Base-by-base conservation (phyloP, 2,888 invertebrate species). In the Hipparchia sbordonii region DNA sequence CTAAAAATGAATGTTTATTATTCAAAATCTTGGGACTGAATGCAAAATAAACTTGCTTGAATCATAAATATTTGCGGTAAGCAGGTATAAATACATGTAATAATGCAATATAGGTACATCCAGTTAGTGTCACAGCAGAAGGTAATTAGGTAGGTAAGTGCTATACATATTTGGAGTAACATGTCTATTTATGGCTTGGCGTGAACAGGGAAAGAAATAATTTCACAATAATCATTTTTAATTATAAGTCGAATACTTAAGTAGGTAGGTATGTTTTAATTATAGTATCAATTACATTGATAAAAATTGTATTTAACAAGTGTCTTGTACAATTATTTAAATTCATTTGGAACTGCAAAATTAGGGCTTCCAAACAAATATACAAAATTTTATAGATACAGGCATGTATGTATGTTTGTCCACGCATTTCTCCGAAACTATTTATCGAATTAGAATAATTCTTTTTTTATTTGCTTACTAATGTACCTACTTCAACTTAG, bases 181-280 rank as follows among this genome's bases (percentile, higher is more conserved):
- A 9, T 23, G 13, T 23, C 13, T n/a, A n/a, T 57, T 13, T 7
- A 13, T 57, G 57, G 7, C 23, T 13, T 23, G 23, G 23, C 9
- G 57, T 23, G 8, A 23, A 57, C 23, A 23, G 23, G 23, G 9
- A 13, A 80, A 23, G 8, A 68, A 68, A 63, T 68, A 63, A 65
- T 51, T 65, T 65, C 51, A 52, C 51, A 51, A 51, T 52, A 52
- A 51, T 65, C 51, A 52, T 52, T 51, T 48, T 65, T 51, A 65
- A 65, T 65, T 65, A 65, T 12, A 65, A 33, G 48, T 8, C 10
- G 65, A 52, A 65, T 65, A 51, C 10, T n/a, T 13, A 45, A 8
- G n/a, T 63, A 63, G 7, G 45, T 62, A 8, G 57, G 5, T 12
- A 9, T 48, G 23, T 48, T 23, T 63, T 63, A 65, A 65, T 65